Base-by-base conservation (phyloP, 1,140 invertebrate species). In the Gryllus bimaculatus region DNA sequence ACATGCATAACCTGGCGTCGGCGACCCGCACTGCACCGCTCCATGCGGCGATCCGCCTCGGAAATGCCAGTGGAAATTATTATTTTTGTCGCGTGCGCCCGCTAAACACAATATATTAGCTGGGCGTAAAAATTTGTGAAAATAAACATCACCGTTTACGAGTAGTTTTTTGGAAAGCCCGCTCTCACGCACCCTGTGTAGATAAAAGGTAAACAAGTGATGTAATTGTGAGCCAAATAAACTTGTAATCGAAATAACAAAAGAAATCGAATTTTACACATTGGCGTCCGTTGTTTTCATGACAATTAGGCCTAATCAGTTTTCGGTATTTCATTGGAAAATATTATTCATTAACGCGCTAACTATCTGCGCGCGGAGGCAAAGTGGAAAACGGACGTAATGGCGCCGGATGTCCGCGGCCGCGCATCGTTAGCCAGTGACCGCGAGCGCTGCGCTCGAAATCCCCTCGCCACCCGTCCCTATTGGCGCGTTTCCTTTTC, bases 231-330 rank as follows among this genome's bases (percentile, higher is more conserved):
- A 66, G 54, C 18, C 54, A 18, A 66, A 66, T 66, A 66, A 66
- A 66, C 54, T 66, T 66, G 54, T 66, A 66, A 66, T 66, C 54
- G 10, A 66, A 66, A 66, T 66, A 66, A 66, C 54, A 66, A 66
- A 66, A 66, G 54, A 66, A 66, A 66, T 66, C 18, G 54, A 66
- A 66, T 66, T 66, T 66, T 66, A 66, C 54, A 66, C 54, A 66
- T 66, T 66, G 54, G 54, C 18, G 54, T 66, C 10, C 54, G 54
- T 66, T 66, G 54, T 66, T 66, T 66, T 66, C 54, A 66, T 66
- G 54, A 66, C 54, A 66, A 66, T 66, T 66, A 66, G 54, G 54
- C 54, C 54, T 66, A 66, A 66, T 66, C 54, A 10, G 54, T 66
- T 66, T 66, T 66, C 54, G 10, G 54, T 13, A 66, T 66, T 66